Evolutionary conservation across 2,113 vertebrate genomes (phyloP), one percentile per base, ranked within the genome.

Genomic region (Hystrix brachyura): DNA sequence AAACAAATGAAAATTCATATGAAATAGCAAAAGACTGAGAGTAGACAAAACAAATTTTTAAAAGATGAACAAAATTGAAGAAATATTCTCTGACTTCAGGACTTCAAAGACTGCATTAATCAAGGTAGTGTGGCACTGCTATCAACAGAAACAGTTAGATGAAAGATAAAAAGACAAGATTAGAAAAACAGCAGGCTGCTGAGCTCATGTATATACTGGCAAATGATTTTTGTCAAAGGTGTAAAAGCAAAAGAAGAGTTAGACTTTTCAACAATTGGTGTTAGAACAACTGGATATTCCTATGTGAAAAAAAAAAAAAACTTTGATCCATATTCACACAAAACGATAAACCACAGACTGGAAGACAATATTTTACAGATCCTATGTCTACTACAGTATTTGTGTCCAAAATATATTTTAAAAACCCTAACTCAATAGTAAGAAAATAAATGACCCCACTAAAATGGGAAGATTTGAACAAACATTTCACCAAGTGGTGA

Each of bases 101-200:
- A 55, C 11, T 67, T 78, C 53, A 34, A 91, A 80, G 32, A 18
- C 0, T 62, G 7, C 21, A 48, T 38, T 69, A n/a, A 69, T 79
- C 34, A 89, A 76, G 59, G 46, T 13, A 84, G 13, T 51, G 53
- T 32, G 34, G 32, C 64, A 27, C 23, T 84, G 60, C 17, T 32
- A 60, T 51, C 79, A 85, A 85, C 34, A 53, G 65, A 90, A 95
- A 48, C 13, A 94, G 92, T n/a, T 3, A 88, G 48, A 65, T 62
- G n/a, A 90, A 67, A 83, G 32, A 46, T 34, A 65, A 88, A 53
- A 92, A 89, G 59, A 82, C 19, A 57, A 32, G 34, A 90, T 88
- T 21, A 38, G 67, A 23, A 21, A 48, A 60, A 34, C 14, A 85
- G 7, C 59, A 71, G 29, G 43, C 7, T 76, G 71, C 29, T 51